These are phyloP conservation scores for Atrichornis clamosus DNA, from an alignment of 2,113 vertebrate genomes.

Conservation along the genomic window DNA sequence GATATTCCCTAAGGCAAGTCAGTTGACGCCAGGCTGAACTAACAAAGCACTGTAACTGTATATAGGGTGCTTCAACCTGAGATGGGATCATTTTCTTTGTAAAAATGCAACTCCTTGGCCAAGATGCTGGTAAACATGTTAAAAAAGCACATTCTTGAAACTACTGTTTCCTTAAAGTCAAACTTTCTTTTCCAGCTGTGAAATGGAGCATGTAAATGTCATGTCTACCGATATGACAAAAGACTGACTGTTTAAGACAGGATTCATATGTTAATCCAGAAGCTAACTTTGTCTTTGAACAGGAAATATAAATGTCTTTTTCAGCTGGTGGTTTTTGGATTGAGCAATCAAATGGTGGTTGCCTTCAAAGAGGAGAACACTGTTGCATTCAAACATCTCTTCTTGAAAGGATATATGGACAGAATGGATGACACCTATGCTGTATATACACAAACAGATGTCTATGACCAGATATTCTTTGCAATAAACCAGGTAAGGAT, in stretches of 20 bases:
- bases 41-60: slow-evolving; percentile 2
- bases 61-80: background rate
- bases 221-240: background rate
- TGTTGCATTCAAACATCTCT: slow-evolving; percentile 88
- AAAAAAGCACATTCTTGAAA: background rate
- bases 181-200: background rate
- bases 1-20: background rate
- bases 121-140: background rate
- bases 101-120: background rate
- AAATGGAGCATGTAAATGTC: background rate
- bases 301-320: slow-evolving; percentile 11
- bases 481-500: slow-evolving; percentile 80
- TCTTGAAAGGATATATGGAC: slow-evolving; percentile 87
- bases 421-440: slow-evolving; percentile 77
- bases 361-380: slow-evolving; percentile 93
- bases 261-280: background rate
- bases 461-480: slow-evolving; percentile 85
- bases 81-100: background rate
- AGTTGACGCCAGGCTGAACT: background rate
- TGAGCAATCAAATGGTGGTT: slow-evolving; percentile 97
- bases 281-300: background rate
- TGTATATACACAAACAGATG: slow-evolving; percentile 85
- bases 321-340: slow-evolving; percentile 91
- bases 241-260: background rate
- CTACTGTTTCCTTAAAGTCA: background rate